Percentiles rank a stretch among this genome's conserved stretches.
Evolutionary conservation across 1,140 invertebrate genomes (phyloP).

Genomic region (Bombus impatiens): DNA sequence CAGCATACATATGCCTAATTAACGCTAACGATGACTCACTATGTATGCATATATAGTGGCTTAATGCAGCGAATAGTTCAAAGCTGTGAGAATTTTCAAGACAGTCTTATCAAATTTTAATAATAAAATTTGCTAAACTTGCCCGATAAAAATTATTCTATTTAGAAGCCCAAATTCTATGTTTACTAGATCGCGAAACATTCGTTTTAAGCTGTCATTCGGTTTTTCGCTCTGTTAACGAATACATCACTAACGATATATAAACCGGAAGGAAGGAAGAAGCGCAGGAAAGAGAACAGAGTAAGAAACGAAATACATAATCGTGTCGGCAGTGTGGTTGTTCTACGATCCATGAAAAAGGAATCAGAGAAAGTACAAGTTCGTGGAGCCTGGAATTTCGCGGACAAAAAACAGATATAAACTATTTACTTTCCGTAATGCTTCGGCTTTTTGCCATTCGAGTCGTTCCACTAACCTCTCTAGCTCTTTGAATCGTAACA

Average conservation of each 20-base stretch:
- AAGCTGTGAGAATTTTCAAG: no score
- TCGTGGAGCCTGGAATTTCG: constrained; percentile 32
- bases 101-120: not conserved
- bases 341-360: constrained; percentile 48
- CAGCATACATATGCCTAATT: no score
- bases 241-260: not conserved
- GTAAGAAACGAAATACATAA: constrained; percentile 13
- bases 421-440: constrained; percentile 23
- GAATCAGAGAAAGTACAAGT: constrained; percentile 58
- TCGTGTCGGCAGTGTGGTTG: constrained; percentile 14
- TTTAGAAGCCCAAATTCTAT: not conserved
- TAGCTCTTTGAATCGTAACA: not conserved
- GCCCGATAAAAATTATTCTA: no score
- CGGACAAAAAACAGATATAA: constrained; percentile 15
- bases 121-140: not conserved
- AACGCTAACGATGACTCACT: no score
- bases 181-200: not conserved
- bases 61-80: no score
- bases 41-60: no score
- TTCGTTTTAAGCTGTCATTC: not conserved
- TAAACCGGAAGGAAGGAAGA: constrained; percentile 24
- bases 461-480: constrained; percentile 50
- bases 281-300: not conserved
- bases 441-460: constrained; percentile 10
- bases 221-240: no score